Evolutionary conservation across 1,140 invertebrate genomes (phyloP).

Genomic region (Archegozetes longisetosus): DNA sequence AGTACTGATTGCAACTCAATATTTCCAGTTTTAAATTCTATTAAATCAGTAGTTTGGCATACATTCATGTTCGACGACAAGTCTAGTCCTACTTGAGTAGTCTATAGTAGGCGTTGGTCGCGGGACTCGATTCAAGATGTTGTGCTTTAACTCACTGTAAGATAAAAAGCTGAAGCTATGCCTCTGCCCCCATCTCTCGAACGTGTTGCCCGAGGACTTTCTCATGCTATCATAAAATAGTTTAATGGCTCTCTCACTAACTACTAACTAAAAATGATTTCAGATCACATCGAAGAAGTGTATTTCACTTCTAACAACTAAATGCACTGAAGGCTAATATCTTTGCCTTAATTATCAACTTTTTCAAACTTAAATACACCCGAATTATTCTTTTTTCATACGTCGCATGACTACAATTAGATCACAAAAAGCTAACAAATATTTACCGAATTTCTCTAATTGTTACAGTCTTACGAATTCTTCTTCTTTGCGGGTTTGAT

Average conservation of each 20-base stretch:
- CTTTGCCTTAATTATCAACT: background rate
- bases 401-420: no score
- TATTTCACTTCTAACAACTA: background rate
- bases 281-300: background rate
- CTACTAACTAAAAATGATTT: background rate
- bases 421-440: no score
- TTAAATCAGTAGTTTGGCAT: no score
- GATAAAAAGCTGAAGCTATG: background rate
- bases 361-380: background rate
- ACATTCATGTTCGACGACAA: no score
- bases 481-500: conserved; percentile 74
- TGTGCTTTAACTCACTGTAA: no score
- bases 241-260: background rate
- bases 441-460: no score
- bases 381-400: background rate
- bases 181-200: background rate
- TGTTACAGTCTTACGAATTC: conserved; percentile 46
- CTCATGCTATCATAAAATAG: background rate
- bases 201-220: background rate
- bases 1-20: no score
- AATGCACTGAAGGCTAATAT: background rate
- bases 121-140: no score
- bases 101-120: no score
- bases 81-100: no score
- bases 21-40: no score